Percentiles rank a stretch among this genome's conserved stretches.
phyloP scores from a whole-genome alignment of 2,113 vertebrate species.

The Oncorhynchus clarkii region DNA sequence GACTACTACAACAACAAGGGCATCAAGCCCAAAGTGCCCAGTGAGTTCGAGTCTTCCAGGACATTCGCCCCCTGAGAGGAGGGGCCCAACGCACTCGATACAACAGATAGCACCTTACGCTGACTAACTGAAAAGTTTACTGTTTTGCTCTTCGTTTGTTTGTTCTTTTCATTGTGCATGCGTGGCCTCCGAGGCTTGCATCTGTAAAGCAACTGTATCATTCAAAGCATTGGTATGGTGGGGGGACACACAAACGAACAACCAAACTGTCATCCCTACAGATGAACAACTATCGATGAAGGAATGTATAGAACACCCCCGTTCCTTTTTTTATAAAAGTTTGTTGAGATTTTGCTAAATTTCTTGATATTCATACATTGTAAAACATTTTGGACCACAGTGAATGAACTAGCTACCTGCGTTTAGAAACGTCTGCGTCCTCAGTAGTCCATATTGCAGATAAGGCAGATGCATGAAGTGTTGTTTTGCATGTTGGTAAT shows the following conservation, averaged over 20 bases:
- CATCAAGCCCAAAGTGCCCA: slow-evolving; percentile 93
- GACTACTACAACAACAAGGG: slow-evolving; percentile 98
- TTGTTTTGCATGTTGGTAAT: slow-evolving; percentile 91
- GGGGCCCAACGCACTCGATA: slow-evolving; percentile 35
- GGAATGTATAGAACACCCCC: slow-evolving; percentile 74
- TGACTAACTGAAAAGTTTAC: slow-evolving; percentile 73
- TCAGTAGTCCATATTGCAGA: slow-evolving; percentile 70
- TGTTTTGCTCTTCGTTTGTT: slow-evolving; percentile 67
- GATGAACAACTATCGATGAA: slow-evolving; percentile 70
- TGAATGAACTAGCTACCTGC: slow-evolving; percentile 71
- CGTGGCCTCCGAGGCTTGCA: slow-evolving; percentile 73
- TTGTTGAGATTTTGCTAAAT: slow-evolving; percentile 93
- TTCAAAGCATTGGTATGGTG: slow-evolving; percentile 77
- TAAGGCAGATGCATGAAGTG: slow-evolving; percentile 86
- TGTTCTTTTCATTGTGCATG: slow-evolving; percentile 77
- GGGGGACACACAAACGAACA: slow-evolving; percentile 43
- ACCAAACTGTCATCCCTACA: slow-evolving; percentile 73
- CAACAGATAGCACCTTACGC: slow-evolving; percentile 77
- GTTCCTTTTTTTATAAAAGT: slow-evolving; percentile 84
- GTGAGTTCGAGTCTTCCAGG: slow-evolving; percentile 91
- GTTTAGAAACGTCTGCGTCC: slow-evolving; percentile 78
- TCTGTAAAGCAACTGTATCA: slow-evolving; percentile 69
- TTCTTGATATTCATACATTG: slow-evolving; percentile 90
- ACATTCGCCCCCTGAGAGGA: slow-evolving; percentile 85
- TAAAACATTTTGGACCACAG: slow-evolving; percentile 88